Conservation (phyloP, 2,888 invertebrate genomes). For the Cantharis flavilabris region DNA sequence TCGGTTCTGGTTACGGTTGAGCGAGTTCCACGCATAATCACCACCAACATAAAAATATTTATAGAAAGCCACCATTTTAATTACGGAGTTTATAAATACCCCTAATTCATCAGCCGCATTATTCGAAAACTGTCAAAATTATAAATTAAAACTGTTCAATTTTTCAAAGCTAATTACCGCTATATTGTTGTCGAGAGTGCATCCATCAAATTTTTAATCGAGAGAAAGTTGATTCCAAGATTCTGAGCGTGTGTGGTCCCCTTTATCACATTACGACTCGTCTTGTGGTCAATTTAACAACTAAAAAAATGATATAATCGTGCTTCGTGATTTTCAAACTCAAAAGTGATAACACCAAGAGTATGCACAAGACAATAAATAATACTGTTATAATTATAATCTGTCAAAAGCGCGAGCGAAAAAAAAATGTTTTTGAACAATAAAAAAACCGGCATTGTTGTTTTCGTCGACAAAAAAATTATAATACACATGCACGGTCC, state of each 20-base stretch:
- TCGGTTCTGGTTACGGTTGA: conserved; percentile 4
- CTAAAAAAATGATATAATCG: neutral
- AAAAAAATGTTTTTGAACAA: neutral
- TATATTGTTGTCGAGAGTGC: neutral
- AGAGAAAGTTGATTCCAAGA: neutral
- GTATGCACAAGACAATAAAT: neutral
- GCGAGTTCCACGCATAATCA: neutral
- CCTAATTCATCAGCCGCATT: neutral
- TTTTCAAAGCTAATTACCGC: neutral
- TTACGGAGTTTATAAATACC: neutral
- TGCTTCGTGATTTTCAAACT: neutral
- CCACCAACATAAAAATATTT: neutral
- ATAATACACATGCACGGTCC: neutral
- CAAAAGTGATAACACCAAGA: neutral
- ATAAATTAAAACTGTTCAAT: neutral
- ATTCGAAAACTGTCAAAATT: neutral
- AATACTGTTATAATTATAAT: neutral
- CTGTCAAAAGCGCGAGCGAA: neutral
- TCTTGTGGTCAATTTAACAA: neutral
- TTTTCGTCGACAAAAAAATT: neutral
- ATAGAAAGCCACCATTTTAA: neutral
- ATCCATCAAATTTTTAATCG: neutral
- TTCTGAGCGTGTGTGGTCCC: neutral
- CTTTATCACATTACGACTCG: neutral
- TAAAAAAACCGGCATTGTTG: neutral